Conservation (phyloP, 1,140 invertebrate species). For the Leptopilina boulardi region DNA sequence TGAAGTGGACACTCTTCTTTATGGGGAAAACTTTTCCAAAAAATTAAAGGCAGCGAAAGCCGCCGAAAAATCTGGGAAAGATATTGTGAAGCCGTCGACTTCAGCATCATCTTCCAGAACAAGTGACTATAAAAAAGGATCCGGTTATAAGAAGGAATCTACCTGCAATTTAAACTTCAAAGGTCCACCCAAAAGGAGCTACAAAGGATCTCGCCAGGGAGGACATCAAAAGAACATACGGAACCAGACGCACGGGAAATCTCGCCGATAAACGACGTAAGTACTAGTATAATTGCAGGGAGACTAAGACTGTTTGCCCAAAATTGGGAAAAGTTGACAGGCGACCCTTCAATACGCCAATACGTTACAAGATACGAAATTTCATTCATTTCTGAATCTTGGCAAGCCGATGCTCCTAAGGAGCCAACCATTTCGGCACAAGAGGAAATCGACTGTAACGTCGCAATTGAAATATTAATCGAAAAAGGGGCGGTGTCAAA, state of each 20-base stretch:
- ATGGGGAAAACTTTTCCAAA: conserved; percentile 36
- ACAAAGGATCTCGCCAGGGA: neutral
- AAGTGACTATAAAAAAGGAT: neutral
- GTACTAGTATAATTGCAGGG: neutral
- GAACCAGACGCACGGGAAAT: neutral
- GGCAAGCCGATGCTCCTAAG: neutral
- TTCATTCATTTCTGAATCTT: neutral
- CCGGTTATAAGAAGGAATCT: neutral
- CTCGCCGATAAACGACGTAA: neutral
- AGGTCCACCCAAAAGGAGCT: neutral
- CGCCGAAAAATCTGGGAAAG: no score
- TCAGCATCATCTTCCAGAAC: no score
- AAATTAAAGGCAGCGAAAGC: no score
- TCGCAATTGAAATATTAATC: neutral
- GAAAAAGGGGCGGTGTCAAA: no score
- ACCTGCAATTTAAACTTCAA: neutral
- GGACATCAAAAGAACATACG: neutral
- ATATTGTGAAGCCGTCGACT: no score
- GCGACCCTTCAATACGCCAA: neutral
- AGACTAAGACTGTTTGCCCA: no score
- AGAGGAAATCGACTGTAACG: neutral
- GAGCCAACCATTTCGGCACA: neutral
- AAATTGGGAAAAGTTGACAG: no score
- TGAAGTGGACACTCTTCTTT: conserved; percentile 34
- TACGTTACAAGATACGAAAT: neutral